Base-by-base conservation (phyloP, 2,888 invertebrate genomes). In the Hirtodrosophila alboralis region DNA sequence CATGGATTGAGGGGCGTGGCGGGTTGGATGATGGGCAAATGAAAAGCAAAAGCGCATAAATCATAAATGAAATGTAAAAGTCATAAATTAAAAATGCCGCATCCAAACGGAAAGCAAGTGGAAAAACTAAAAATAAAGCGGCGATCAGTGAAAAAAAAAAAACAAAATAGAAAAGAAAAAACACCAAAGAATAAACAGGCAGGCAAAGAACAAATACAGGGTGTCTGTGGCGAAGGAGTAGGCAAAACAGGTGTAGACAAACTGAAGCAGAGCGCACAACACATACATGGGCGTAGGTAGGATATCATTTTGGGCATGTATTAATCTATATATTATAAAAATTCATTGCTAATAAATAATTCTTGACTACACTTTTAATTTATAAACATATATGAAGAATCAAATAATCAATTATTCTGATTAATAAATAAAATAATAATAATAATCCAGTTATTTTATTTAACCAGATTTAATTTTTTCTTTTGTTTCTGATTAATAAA, bases 71-170 rank as follows among this genome's bases (percentile, higher is more conserved):
- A 58, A 43, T 45, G 51, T 26, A 18, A 18, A 60, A 66, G 21
- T 30, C 14, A 36, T 38, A 66, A 66, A 37, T 34, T 26, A 27
- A 33, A 57, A 41, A 45, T 33, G 59, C 58, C 47, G 63, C 51
- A 63, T 57, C 56, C 31, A 5, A 18, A 18, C 44, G 41, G 47
- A 63, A 67, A 54, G 53, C 58, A 58, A 79, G 45, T 62, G 61
- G 57, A 61, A 71, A 57, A 80, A 62, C 77, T 76, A 74, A 74
- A 78, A 80, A 74, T 77, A 77, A 3, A 18, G 21, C 54, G 83
- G 21, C 54, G 83, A 77, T 80, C 78, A 52, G 47, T 64, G 51
- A 36, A 57, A 48, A 53, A 49, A 43, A 44, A 21, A 12, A 7
- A 43, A 9, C 31, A 51, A 36, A 36, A 38, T 31, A n/a, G 7